Base-by-base conservation (phyloP, 2,888 invertebrate species). In the Ectemnius continuus region DNA sequence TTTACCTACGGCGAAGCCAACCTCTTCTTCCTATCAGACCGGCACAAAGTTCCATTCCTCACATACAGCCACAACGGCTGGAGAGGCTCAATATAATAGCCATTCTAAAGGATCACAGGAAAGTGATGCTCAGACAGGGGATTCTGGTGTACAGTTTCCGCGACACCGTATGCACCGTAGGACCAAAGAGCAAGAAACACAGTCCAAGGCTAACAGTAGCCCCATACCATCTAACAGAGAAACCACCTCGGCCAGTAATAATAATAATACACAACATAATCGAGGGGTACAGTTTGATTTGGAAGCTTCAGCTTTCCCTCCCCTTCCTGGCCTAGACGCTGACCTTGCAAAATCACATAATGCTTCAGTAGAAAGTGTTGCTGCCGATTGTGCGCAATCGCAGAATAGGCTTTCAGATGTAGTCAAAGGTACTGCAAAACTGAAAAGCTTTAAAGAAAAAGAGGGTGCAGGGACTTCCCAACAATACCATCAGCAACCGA, bases 251-350 rank as follows among this genome's bases (percentile, higher is more conserved):
- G 73, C 61, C 81, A 75, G 75, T 81, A 89, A 86, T 67, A 89
- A 86, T 67, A 88, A 86, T 68, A 88, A 89, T 70, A 87, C 91
- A 63, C 91, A 91, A 75, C 91, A 89, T 84, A 90, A 90, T 74
- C 89, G 91, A 89, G 92, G 93, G 74, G 93, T 93, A 56, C 94
- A 95, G 88, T 96, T 96, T 91, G 96, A 96, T 91, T 92, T 96
- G 84, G 95, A 95, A 91, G 95, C 95, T 72, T 93, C 94, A 66
- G 95, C 96, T 67, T 96, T 96, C 90, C 96, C 96, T 78, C 96
- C 96, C 73, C 92, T 96, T 87, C 96, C 96, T 75, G 95, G 95
- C 88, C 91, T 93, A 75, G 92, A 92, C 79, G 89, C 89, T 73
- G 91, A 90, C 78, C 83, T 86, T 61, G 82, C 83, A 66, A 89